phyloP scores from a whole-genome alignment of 2,888 invertebrate species.

The Agonopterix subpropinquella region DNA sequence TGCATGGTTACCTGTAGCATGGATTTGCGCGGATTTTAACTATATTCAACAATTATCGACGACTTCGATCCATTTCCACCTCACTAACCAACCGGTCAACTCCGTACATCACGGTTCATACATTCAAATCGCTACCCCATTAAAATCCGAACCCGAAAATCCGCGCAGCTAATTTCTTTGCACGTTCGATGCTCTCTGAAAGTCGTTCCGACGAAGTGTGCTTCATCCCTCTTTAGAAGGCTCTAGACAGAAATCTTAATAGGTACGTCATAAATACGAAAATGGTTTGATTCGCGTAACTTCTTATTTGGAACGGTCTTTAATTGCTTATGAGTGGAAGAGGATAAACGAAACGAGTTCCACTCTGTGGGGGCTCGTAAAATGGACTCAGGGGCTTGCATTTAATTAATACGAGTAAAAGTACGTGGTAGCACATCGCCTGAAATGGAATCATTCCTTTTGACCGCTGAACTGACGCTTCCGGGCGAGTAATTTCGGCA shows the following conservation, averaged over 20 bases:
- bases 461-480: conserved; percentile 48
- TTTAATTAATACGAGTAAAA: conserved; percentile 68
- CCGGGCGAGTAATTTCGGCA: conserved; percentile 14
- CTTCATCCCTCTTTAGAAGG: too few species aligned
- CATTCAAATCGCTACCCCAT: conserved; percentile 44
- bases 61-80: not conserved
- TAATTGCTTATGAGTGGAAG: conserved; percentile 72
- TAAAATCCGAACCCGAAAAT: conserved; percentile 52
- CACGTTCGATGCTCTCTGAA: conserved; percentile 55
- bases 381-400: conserved; percentile 70
- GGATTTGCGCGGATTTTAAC: too few species aligned
- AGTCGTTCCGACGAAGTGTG: conserved; percentile 60
- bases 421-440: conserved; percentile 59
- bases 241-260: too few species aligned
- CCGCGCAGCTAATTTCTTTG: conserved; percentile 63
- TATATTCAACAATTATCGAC: too few species aligned
- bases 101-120: not conserved
- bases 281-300: too few species aligned
- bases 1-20: too few species aligned
- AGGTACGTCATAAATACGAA: too few species aligned
- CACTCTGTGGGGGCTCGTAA: conserved; percentile 61
- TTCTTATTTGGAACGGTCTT: too few species aligned
- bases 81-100: not conserved
- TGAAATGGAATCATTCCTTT: conserved; percentile 60
- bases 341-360: conserved; percentile 70